Conservation (phyloP, 2,797 vertebrate species). For the Merluccius polli region DNA sequence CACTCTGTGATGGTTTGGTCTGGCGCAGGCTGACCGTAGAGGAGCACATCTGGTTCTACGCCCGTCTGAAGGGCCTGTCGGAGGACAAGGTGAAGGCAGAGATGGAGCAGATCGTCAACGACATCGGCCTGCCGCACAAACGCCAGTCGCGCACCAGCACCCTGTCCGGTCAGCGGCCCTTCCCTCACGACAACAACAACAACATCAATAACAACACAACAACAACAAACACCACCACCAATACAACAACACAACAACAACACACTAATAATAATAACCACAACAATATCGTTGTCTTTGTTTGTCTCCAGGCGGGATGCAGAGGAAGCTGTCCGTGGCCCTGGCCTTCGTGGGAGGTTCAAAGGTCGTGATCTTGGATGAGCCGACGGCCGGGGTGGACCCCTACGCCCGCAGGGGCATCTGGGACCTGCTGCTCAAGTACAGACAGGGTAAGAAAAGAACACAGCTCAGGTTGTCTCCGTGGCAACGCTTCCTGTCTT, state of each 20-base stretch:
- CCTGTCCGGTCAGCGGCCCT: constrained; percentile 89
- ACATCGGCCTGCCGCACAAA: constrained; percentile 91
- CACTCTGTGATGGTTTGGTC: too few species aligned
- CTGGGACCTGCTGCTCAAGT: constrained; percentile 96
- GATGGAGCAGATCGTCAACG: constrained; percentile 89
- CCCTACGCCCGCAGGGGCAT: constrained; percentile 96
- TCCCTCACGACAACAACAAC: too few species aligned
- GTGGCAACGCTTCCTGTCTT: too few species aligned
- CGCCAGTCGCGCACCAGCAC: constrained; percentile 87
- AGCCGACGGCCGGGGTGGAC: constrained; percentile 96
- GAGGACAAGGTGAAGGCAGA: constrained; percentile 82
- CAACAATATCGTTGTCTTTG: too few species aligned
- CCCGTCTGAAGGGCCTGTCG: constrained; percentile 84
- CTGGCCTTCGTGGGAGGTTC: constrained; percentile 96
- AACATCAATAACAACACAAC: too few species aligned
- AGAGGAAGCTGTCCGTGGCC: constrained; percentile 95
- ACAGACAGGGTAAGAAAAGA: constrained; percentile 94
- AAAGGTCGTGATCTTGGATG: constrained; percentile 93
- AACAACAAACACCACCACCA: too few species aligned
- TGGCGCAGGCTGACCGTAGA: constrained; percentile 88
- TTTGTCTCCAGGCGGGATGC: constrained; percentile 86
- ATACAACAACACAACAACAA: too few species aligned
- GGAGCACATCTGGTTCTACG: constrained; percentile 98
- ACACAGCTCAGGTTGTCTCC: too few species aligned
- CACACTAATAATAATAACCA: too few species aligned